Percentiles rank a stretch among this genome's conserved stretches.
Evolutionary conservation across 2,113 vertebrate genomes (phyloP).

Genomic region (Tenrec ecaudatus): DNA sequence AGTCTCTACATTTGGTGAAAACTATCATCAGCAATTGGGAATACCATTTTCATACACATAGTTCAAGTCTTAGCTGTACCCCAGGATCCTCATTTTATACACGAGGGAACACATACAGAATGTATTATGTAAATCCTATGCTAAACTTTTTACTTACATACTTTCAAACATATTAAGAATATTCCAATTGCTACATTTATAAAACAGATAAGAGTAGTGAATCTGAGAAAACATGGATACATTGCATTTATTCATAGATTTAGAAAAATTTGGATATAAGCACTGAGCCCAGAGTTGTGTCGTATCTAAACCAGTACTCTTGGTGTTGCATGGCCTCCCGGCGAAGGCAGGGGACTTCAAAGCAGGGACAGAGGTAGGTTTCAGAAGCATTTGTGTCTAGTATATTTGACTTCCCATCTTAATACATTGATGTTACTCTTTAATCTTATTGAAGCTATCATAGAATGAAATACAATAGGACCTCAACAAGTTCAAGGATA

Average conservation of each 20-base stretch:
- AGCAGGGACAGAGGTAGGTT: neutral
- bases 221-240: neutral
- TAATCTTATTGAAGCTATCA: slow-evolving; percentile 29
- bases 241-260: neutral
- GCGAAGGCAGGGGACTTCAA: neutral
- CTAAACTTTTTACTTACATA: neutral
- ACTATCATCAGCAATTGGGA: neutral
- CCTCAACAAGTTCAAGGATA: no score
- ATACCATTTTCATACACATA: slow-evolving; percentile 11
- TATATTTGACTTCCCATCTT: slow-evolving; percentile 41
- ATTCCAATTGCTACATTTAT: neutral
- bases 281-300: neutral
- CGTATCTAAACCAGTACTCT: neutral
- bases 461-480: neutral
- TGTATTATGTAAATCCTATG: neutral
- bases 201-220: neutral
- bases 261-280: neutral
- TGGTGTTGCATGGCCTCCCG: neutral
- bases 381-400: neutral
- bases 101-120: neutral
- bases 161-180: slow-evolving; percentile 29
- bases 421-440: neutral
- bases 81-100: neutral
- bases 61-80: neutral
- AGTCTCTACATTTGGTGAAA: neutral